Evolutionary conservation across 1,140 invertebrate species (phyloP).

Genomic region (Diuraphis noxia): DNA sequence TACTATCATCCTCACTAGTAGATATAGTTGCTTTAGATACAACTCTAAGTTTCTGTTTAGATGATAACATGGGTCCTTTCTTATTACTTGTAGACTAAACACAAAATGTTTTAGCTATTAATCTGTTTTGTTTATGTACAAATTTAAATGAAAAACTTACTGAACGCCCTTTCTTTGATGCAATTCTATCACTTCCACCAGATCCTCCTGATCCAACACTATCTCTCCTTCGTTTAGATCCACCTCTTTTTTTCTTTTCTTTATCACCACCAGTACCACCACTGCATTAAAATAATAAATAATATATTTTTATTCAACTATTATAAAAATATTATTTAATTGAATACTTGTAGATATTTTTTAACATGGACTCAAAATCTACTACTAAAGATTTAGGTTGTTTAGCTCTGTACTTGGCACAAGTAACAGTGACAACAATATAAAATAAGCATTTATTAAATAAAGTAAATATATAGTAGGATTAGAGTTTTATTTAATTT

Average conservation of each 20-base stretch:
- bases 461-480: neutral
- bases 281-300: conserved; percentile 6
- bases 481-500: neutral
- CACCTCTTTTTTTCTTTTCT: conserved; percentile 51
- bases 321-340: neutral
- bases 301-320: neutral
- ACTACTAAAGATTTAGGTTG: too few relatives aligned
- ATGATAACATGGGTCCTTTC: conserved; percentile 61
- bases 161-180: conserved; percentile 63
- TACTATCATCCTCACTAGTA: conserved; percentile 88
- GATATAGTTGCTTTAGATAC: conserved; percentile 95
- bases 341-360: neutral
- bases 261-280: conserved; percentile 33
- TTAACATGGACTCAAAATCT: too few relatives aligned
- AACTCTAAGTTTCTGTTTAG: conserved; percentile 84
- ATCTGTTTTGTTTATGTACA: neutral
- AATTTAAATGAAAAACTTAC: neutral
- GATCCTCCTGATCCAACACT: conserved; percentile 61
- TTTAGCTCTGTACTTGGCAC: neutral
- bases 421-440: neutral
- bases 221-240: conserved; percentile 55
- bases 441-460: neutral
- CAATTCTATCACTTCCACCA: conserved; percentile 70
- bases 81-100: conserved; percentile 43
- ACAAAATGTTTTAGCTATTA: neutral